These are phyloP conservation scores for Orthosia gothica DNA, from an alignment of 2,888 invertebrate species.

Conservation along the genomic window DNA sequence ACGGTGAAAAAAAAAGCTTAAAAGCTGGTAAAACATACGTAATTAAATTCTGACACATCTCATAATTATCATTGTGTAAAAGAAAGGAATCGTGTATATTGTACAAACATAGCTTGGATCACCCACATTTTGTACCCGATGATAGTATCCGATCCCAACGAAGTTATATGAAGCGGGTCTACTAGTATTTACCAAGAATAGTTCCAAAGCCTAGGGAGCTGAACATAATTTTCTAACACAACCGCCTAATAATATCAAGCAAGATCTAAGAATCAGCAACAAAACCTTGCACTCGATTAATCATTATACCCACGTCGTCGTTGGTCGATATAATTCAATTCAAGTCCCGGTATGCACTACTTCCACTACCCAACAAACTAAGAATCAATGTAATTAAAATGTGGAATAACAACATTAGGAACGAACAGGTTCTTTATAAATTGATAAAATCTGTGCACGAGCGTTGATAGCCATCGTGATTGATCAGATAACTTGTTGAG, in stretches of 20 bases:
- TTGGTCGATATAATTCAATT: conserved; percentile 37
- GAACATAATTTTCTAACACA: background rate
- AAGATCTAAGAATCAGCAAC: conserved; percentile 4
- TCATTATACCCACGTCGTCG: conserved; percentile 10
- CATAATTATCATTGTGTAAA: too few species aligned
- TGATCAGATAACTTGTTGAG: conserved; percentile 55
- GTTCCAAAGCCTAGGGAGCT: background rate
- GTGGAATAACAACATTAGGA: conserved; percentile 52
- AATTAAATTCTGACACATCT: too few species aligned
- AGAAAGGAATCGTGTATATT: too few species aligned
- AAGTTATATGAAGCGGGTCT: background rate
- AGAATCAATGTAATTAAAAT: conserved; percentile 48
- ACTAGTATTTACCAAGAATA: background rate
- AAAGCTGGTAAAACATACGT: too few species aligned
- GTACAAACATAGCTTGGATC: too few species aligned
- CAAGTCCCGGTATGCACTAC: conserved; percentile 40
- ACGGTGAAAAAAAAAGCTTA: too few species aligned
- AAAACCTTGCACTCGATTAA: conserved; percentile 13
- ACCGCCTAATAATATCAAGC: conserved; percentile 3
- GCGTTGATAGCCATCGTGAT: conserved; percentile 54
- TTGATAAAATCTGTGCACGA: conserved; percentile 52
- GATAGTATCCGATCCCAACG: background rate
- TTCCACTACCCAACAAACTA: conserved; percentile 33
- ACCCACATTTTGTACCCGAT: too few species aligned
- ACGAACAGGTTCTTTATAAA: conserved; percentile 56